Evolutionary conservation across 2,888 invertebrate genomes (phyloP), one percentile per base, ranked within the genome.

Genomic region (Apodemia mormo): DNA sequence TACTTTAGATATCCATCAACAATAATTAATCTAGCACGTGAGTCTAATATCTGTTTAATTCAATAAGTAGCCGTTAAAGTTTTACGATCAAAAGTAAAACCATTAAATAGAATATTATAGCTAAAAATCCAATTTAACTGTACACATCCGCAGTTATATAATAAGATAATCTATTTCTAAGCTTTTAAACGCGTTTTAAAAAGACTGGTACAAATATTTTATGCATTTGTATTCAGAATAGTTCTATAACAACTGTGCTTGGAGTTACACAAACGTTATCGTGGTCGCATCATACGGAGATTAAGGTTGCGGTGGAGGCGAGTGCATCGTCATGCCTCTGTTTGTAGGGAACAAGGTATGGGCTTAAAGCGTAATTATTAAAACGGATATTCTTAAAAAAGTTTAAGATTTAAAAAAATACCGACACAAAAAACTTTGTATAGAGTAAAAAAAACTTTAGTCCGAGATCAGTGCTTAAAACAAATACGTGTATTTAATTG

Each of bases 281-380:
- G 80, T 80, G 80, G 80, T 82, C 82, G 81, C 86, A 90, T 90
- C 90, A 85, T 83, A 83, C 82, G 82, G 81, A 90, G 90, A 91
- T 92, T 90, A 90, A 88, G 87, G 85, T 79, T 84, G 81, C 79
- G 80, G 83, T 80, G 81, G 83, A 85, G 83, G 85, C 85, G 84
- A 87, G 85, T 91, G 92, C 91, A 90, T 82, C 88, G 89, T 91
- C 91, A 91, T 91, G 89, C 88, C 85, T 80, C 88, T 81, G 85
- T 78, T 69, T 77, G 77, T 79, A 66, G 79, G 82, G 84, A 77
- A 7, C 76, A 82, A 82, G 77, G 67, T 65, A 81, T 29, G 76
- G 80, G 75, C 52, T 58, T 29, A 40, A 37, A 40, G 45, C 49
- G 30, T 65, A 37, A 54, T 67, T 43, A 9, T 10, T 30, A 49